Evolutionary conservation across 1,140 invertebrate genomes (phyloP), one percentile per base, ranked within the genome.

Genomic region (Chelonus insularis): DNA sequence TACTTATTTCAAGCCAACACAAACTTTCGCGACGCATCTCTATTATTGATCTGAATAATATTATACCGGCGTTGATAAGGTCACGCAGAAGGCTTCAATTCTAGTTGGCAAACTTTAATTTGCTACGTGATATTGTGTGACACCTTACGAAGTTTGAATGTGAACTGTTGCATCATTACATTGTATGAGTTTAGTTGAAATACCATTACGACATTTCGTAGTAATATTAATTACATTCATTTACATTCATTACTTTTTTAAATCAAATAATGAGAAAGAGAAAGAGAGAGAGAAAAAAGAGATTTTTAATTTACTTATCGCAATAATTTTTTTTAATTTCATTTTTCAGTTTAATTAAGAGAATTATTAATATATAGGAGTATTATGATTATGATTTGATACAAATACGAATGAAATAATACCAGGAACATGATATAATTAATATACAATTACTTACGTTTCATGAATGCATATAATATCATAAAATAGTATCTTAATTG

Each of bases 71-170:
- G 12, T 43, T 43, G 14, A 43, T 18, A 43, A 18, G 4, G 14
- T 43, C 41, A 43, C 41, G 41, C 16, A 12, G 9, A 21, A 29
- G 39, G 21, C 21, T 43, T 43, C 20, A 41, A 45, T 57, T 57
- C 23, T 16, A 57, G 21, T 32, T 45, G 55, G 20, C 18, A 18
- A 62, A 62, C 60, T 62, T 62, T 56, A 57, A 62, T 62, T 51
- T 41, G 54, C 52, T 62, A 62, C 60, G 60, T 62, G 60, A 62
- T 62, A 56, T 43, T 23, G 14, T 5, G 58, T 48, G 50, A 43
- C 58, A 60, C 48, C 58, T 60, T 60, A 41, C 48, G 52, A 60
- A 60, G 36, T 60, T 60, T 43, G 21, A 29, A 48, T 57, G 20
- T 32, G 34, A 32, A 14, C 25, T 4, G 39, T 20, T 12, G 23